Evolutionary conservation across 1,140 invertebrate species (phyloP).

Genomic region (Philopotamus ludificatus): DNA sequence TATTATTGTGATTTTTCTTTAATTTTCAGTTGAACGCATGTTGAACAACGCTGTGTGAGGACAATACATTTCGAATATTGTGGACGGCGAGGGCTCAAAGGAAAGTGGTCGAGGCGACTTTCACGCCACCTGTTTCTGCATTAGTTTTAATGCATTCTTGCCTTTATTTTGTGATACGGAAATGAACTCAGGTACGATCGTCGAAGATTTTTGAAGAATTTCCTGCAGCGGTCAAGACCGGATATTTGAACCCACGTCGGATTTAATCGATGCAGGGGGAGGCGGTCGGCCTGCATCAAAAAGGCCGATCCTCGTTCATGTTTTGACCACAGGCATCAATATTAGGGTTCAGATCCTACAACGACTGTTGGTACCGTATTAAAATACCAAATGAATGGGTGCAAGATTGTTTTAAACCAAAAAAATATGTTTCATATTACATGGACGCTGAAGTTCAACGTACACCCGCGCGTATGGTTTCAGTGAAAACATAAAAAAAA

Average conservation of each 20-base stretch:
- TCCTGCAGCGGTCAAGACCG: neutral
- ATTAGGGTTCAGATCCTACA: too few relatives aligned
- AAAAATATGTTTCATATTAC: neutral
- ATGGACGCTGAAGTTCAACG: neutral
- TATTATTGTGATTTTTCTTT: too few relatives aligned
- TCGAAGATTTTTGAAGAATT: neutral
- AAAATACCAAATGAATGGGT: too few relatives aligned
- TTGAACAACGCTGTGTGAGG: neutral
- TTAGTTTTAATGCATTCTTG: too few relatives aligned
- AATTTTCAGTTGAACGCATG: too few relatives aligned
- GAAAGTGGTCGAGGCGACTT: slow-evolving; percentile 21
- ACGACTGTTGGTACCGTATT: too few relatives aligned
- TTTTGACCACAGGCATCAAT: too few relatives aligned
- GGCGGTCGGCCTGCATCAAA: slow-evolving; percentile 10
- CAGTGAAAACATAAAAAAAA: neutral
- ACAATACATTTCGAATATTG: slow-evolving; percentile 2
- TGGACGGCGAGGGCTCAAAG: neutral
- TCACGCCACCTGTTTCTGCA: slow-evolving; percentile 21
- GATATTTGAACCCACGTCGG: neutral
- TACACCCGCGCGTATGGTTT: slow-evolving; percentile 2
- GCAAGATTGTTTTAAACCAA: too few relatives aligned
- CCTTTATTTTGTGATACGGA: too few relatives aligned
- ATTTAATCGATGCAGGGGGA: slow-evolving; percentile 10
- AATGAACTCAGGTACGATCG: neutral
- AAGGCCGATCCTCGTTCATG: neutral